Base-by-base conservation (phyloP, 2,888 invertebrate genomes). In the Parnassius smintheus region DNA sequence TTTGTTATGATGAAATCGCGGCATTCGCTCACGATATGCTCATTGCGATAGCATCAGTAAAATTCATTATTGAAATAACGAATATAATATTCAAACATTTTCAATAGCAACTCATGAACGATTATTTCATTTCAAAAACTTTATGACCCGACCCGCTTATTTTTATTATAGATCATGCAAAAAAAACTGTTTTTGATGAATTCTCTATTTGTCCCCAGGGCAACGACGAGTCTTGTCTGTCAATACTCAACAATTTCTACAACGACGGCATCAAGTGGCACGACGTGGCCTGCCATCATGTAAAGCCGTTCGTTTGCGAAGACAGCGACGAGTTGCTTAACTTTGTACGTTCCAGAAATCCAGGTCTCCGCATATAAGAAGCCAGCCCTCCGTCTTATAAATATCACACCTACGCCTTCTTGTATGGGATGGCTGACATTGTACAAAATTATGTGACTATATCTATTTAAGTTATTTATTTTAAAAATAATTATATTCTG, bases 201-300 rank as follows among this genome's bases (percentile, higher is more conserved):
- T 70, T 58, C 70, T 57, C 9, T 49, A 2, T 49, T 49, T 49
- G 13, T 9, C 7, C 13, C 9, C 86, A 95, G 95, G 97, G 97
- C 71, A 97, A 97, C 80, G 97, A 97, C 82, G 97, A 97, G 90
- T 97, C 97, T 51, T 97, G 97, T 81, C 83, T 97, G 76, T 96
- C 97, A 62, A 96, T 97, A 73, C 90, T 97, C 79, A 97, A 97
- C 92, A 97, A 97, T 87, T 97, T 97, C 93, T 97, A 97, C 93
- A 96, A 96, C 80, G 96, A 96, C 80, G 96, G 96, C 67, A 92
- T 96, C 78, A 96, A 96, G 85, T 96, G 96, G 96, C 96, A 96
- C 91, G 96, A 96, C 81, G 96, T 96, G 46, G 96, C 96, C 71
- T 96, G 96, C 81, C 96, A 96, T 83, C 96, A 96, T 85, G 93